Evolutionary conservation across 64 coral and sea anemone species (phyloP), one percentile per base, ranked within the genome.

Genomic region (Trachythela sp.): DNA sequence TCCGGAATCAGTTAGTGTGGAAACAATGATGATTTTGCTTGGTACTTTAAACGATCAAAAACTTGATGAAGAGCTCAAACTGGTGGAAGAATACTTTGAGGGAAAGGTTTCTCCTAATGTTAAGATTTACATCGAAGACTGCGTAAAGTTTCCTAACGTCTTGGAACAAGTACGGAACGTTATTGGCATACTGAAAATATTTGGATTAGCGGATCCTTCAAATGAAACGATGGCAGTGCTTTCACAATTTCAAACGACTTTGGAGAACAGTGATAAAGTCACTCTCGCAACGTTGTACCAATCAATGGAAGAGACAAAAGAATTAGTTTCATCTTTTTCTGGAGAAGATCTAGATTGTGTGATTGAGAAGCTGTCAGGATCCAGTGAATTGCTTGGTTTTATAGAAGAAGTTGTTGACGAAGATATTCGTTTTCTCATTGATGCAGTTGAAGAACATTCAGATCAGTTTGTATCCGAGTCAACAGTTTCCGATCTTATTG

Each of bases 401-500:
- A 39, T 80, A 0, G 38, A 80, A 36, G 31, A 37, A 36, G 34
- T 80, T 80, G 33, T 80, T 18, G 75, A 80, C 37, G 75, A 80
- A 36, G 75, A 80, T 36, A 80, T 80, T 39, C 75, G 75, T 35
- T 80, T 80, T 22, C 37, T 80, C 13, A 80, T 80, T 36, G 75
- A 80, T 39, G 75, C 75, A 6, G 75, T 80, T 13, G 75, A 80
- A 30, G 75, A 80, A 80, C 75, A 80, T 39, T 80, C 34, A 34
- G 75, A 80, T 39, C 75, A 80, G 38, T 36, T 80, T 39, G 75
- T 80, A 15, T 80, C 37, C 33, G 75, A 80, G 17, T 80, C 75
- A 9, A 15, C 37, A 1, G 75, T 80, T 80, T 80, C 75, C 14
- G 75, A 80, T 22, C 75, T 80, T 36, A 80, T 80, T 39, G 75